A percentile compares a stretch with the other conserved stretches of the same genome.
Evolutionary conservation across 2,113 vertebrate species (phyloP).

Genomic region (Centropus bengalensis): DNA sequence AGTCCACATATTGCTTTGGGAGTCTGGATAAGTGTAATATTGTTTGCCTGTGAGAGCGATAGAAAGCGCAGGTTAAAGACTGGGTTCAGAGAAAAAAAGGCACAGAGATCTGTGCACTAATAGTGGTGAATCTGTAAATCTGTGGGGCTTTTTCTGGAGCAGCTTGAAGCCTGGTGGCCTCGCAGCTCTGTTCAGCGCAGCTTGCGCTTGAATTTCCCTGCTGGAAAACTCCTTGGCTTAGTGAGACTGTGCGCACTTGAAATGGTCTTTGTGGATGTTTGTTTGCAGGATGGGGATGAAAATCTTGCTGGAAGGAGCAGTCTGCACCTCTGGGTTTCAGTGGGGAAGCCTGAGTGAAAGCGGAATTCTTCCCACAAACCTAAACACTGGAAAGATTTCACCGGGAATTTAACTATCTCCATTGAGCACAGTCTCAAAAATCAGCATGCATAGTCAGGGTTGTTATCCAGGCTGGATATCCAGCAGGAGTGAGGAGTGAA

Average conservation of each 20-base stretch:
- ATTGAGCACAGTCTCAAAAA: background rate
- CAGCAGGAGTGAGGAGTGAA: background rate
- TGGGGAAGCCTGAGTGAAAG: background rate
- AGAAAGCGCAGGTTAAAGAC: background rate
- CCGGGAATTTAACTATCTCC: background rate
- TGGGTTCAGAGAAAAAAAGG: background rate
- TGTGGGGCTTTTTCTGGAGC: background rate
- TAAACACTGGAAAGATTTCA: background rate
- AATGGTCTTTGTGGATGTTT: rapidly evolving
- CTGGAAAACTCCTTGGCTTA: background rate
- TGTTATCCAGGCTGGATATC: rapidly evolving
- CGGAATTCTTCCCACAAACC: background rate
- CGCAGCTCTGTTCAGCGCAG: background rate
- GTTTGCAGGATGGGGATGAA: background rate
- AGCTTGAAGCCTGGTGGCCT: background rate
- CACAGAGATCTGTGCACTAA: background rate
- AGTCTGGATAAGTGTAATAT: background rate
- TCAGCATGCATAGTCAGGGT: background rate
- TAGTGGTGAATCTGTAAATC: background rate
- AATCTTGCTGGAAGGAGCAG: background rate
- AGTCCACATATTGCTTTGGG: background rate
- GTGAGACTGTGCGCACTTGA: background rate
- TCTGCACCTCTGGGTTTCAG: background rate
- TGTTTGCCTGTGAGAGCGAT: background rate
- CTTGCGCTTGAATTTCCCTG: background rate